Base-by-base conservation (phyloP, 2,888 invertebrate species). In the Drosophila colorata region DNA sequence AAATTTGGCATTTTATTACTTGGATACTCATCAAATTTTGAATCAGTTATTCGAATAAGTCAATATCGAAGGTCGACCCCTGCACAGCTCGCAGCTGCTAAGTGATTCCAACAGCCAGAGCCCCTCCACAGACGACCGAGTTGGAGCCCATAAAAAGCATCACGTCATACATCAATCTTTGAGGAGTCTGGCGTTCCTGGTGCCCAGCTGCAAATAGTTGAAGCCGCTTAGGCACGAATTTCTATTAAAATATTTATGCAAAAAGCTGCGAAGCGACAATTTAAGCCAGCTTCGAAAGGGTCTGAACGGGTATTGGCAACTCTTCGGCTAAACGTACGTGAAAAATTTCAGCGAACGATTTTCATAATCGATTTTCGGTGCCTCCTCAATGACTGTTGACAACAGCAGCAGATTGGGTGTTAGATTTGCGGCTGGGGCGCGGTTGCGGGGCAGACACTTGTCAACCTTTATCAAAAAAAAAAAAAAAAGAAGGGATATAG, bases 211-310 rank as follows among this genome's bases (percentile, higher is more conserved):
- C 80, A 82, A 88, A 84, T 83, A 83, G 83, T 83, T 78, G 81
- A 80, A 70, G 79, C 78, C 81, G 87, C 84, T 83, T 83, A 74
- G 84, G 70, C 75, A 69, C 58, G 72, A 89, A 79, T 77, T 88
- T 85, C 89, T 89, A 88, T 85, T 89, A 88, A 85, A 85, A 85
- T 88, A 89, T 85, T 85, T 88, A 88, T 85, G 89, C 80, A 77
- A 82, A 70, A 78, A 44, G 66, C 82, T 60, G 51, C 51, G 69
- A 65, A 46, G 59, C 72, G 74, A 78, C 82, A 73, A 69, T 68
- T 80, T 78, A 70, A 78, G 81, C 73, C 64, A 44, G 67, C 64
- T 60, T 20, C 18, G 49, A 57, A 64, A 64, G 59, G 65, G 55
- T 38, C 59, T n/a, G 16, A 20, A 33, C 31, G 23, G 52, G 16